These are phyloP conservation scores for Thaumatotibia leucotreta DNA, from an alignment of 1,140 invertebrate species.

Conservation along the genomic window DNA sequence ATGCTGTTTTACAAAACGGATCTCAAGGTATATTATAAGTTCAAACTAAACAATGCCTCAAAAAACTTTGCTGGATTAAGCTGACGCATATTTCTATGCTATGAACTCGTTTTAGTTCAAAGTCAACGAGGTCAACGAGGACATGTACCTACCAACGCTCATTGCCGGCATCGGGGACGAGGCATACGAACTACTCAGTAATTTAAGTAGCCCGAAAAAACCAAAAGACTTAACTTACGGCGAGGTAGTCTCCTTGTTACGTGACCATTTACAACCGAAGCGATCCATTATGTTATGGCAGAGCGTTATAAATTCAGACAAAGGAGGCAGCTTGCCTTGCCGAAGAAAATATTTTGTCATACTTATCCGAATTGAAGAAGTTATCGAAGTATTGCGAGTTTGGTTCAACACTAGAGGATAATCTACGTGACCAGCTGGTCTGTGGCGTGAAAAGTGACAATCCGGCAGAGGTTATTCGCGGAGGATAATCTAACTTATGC, in stretches of 20 bases:
- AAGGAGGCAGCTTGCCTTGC: neutral
- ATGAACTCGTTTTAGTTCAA: neutral
- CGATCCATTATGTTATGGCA: neutral
- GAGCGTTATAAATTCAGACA: neutral
- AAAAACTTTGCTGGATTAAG: neutral
- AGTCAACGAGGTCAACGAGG: neutral
- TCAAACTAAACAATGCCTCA: neutral
- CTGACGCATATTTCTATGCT: neutral
- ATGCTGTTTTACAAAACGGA: too few species aligned
- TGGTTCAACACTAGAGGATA: neutral
- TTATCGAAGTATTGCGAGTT: neutral
- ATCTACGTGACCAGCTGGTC: neutral
- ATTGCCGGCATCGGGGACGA: neutral
- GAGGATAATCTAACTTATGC: too few species aligned
- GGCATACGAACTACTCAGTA: slow-evolving; percentile 1
- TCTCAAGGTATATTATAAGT: too few species aligned
- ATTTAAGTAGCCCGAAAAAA: neutral
- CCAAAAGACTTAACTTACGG: neutral
- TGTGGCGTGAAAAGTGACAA: neutral
- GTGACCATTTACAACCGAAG: neutral
- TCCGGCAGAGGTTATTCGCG: neutral
- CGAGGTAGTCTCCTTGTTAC: neutral
- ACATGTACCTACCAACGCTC: neutral
- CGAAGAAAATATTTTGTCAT: neutral
- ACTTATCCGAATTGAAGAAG: neutral